phyloP scores from a whole-genome alignment of 2,888 invertebrate genomes.

The Chalcis sispes region DNA sequence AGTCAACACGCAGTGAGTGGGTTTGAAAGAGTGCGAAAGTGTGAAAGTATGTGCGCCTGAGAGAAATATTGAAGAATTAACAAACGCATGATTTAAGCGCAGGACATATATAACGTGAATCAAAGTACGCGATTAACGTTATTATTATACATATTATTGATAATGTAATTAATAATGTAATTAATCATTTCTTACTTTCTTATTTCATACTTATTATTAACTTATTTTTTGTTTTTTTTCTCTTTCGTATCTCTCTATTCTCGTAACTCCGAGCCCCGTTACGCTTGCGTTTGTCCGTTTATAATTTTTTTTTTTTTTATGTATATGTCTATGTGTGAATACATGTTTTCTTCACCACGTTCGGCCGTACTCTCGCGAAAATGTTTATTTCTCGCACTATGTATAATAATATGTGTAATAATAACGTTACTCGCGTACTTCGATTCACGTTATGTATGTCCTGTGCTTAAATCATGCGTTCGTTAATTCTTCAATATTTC shows the following conservation, averaged over 20 bases:
- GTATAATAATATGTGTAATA: conserved; percentile 53
- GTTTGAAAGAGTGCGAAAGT: neutral
- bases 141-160: conserved; percentile 53
- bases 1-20: conserved; percentile 34
- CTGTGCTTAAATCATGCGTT: too few species aligned
- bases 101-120: conserved; percentile 23
- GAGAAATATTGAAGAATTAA: neutral
- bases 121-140: conserved; percentile 35
- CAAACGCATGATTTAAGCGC: conserved; percentile 26
- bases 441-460: conserved; percentile 22
- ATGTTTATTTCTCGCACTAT: conserved; percentile 33
- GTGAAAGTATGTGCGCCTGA: conserved; percentile 19
- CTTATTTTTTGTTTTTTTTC: too few species aligned
- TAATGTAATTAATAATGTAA: conserved; percentile 28
- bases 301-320: too few species aligned
- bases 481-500: too few species aligned
- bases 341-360: too few species aligned
- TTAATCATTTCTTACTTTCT: too few species aligned
- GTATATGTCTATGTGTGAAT: too few species aligned
- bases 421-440: conserved; percentile 38
- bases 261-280: too few species aligned
- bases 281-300: too few species aligned
- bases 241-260: too few species aligned
- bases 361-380: too few species aligned
- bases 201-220: too few species aligned